Conservation (phyloP, 2,888 invertebrate genomes). For the Amiota minor region DNA sequence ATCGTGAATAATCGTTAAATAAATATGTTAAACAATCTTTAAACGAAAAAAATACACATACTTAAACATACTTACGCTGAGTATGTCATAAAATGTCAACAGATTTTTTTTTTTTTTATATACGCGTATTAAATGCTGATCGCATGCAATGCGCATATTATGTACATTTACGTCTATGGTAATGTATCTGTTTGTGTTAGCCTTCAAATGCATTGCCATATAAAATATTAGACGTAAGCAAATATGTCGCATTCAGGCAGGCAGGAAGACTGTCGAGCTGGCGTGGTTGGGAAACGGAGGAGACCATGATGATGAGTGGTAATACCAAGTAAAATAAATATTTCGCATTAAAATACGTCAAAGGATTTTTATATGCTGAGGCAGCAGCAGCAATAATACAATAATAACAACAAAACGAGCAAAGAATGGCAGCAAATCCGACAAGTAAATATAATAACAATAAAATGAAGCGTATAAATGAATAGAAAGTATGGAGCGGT, state of each 20-base stretch:
- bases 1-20: no score
- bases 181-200: not conserved
- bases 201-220: conserved; percentile 36
- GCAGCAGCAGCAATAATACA: conserved; percentile 21
- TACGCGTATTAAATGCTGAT: no score
- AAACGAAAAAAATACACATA: no score
- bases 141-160: no score
- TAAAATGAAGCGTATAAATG: conserved; percentile 47
- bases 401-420: not conserved
- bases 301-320: conserved; percentile 4
- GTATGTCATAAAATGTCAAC: no score
- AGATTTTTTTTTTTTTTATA: no score
- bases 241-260: conserved; percentile 60
- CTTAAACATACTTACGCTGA: no score
- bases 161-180: no score
- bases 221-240: conserved; percentile 66
- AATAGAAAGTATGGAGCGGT: conserved; percentile 2
- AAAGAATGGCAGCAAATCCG: conserved; percentile 54
- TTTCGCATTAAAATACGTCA: conserved; percentile 44
- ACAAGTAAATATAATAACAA: conserved; percentile 68
- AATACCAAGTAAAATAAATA: conserved; percentile 48
- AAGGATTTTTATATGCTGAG: conserved; percentile 12
- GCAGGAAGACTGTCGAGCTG: conserved; percentile 31
- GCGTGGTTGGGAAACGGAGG: no score
- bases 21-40: no score